Percentiles rank a stretch among this genome's conserved stretches.
Evolutionary conservation across 2,113 vertebrate species (phyloP).

Genomic region (Pseudorectes ferrugineus): DNA sequence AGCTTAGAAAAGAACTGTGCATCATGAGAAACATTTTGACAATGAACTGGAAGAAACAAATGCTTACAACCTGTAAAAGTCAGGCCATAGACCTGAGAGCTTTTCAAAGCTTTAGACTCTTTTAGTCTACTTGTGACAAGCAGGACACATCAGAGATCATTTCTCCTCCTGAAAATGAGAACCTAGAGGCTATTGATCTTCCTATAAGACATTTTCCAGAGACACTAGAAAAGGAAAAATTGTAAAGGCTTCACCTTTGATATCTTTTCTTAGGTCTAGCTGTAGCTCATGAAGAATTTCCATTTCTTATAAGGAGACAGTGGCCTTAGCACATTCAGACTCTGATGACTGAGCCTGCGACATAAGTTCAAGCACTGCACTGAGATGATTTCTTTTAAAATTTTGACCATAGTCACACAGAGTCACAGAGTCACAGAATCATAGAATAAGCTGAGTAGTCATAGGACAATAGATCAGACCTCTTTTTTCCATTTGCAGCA

Average conservation of each 20-base stretch:
- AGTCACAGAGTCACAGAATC: background rate
- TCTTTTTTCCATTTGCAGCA: background rate
- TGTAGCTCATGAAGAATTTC: background rate
- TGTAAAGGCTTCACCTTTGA: background rate
- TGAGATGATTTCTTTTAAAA: background rate
- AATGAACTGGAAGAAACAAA: background rate
- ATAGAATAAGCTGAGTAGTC: background rate
- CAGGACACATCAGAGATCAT: background rate
- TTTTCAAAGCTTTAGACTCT: background rate
- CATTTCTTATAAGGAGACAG: background rate
- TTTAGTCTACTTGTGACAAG: background rate
- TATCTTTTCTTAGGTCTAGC: background rate
- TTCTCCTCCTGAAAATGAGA: background rate
- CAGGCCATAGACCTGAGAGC: background rate
- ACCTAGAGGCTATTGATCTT: background rate
- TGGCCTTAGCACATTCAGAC: background rate
- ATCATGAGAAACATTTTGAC: background rate
- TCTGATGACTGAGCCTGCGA: background rate
- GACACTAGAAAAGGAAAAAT: background rate
- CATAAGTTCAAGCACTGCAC: background rate
- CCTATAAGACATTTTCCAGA: background rate
- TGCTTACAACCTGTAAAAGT: background rate
- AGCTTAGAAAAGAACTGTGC: background rate
- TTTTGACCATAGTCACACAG: background rate
- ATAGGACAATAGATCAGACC: background rate